A percentile compares a stretch with the other conserved stretches of the same genome.
Conservation (phyloP, 2,888 invertebrate genomes). For the Synanthedon tipuliformis region DNA sequence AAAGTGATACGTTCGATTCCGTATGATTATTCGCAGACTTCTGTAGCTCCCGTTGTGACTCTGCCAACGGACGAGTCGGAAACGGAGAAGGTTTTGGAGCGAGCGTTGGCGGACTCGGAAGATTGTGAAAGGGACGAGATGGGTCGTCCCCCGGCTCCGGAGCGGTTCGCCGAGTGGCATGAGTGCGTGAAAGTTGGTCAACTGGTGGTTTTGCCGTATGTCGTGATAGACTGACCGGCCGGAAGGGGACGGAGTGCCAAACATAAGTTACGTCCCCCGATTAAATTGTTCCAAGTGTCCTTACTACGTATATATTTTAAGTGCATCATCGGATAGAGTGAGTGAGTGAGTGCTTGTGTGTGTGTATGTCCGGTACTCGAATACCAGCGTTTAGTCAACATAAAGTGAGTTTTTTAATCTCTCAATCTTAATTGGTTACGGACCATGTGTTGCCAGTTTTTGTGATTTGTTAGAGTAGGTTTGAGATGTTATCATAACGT, state of each 20-base stretch:
- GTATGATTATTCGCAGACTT: conserved; percentile 30
- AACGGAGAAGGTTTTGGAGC: conserved; percentile 9
- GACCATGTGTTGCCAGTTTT: too few relatives aligned
- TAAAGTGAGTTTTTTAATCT: too few relatives aligned
- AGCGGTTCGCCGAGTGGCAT: conserved; percentile 90
- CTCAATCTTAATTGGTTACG: too few relatives aligned
- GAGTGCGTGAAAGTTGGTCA: conserved; percentile 85
- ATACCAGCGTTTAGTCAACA: too few relatives aligned
- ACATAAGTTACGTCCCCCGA: conserved; percentile 9
- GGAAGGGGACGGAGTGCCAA: conserved; percentile 13
- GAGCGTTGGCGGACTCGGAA: conserved; percentile 13
- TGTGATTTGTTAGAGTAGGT: too few relatives aligned
- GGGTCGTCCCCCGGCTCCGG: conserved; percentile 31
- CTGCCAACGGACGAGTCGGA: conserved; percentile 14
- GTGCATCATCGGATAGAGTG: conserved; percentile 19
- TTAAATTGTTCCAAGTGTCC: conserved; percentile 50
- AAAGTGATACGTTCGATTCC: conserved; percentile 22
- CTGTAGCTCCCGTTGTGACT: conserved; percentile 30
- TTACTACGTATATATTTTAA: conserved; percentile 43
- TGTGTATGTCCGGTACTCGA: too few relatives aligned
- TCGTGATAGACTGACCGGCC: conserved; percentile 85
- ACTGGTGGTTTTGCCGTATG: conserved; percentile 95
- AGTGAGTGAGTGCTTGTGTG: not conserved
- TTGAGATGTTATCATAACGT: too few relatives aligned
- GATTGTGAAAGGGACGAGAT: conserved; percentile 21